Evolutionary conservation across 1,140 invertebrate species (phyloP), one percentile per base, ranked within the genome.

Genomic region (Fopius arisanus): DNA sequence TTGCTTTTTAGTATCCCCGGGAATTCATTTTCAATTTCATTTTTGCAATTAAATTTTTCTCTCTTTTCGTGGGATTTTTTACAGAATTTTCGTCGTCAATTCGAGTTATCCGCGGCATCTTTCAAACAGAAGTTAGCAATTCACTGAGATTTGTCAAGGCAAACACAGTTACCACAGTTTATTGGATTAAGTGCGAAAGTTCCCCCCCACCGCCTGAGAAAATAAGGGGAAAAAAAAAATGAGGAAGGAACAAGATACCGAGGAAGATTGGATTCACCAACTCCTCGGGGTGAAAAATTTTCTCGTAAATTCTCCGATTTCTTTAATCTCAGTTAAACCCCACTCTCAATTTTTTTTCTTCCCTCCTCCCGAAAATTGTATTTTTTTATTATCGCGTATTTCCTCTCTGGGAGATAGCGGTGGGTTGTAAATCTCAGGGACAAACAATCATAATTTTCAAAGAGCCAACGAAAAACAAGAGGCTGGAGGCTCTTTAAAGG

Each of bases 381-480:
- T 59, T 28, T 59, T 59, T 59, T 59, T 59, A 14, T 59, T 59
- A 26, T 59, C 54, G 10, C 54, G 6, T 51, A 7, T 23, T 59
- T 26, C 54, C 54, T 19, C 19, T 3, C 10, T 10, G 23, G 23
- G 21, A 21, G 66, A 41, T n/a, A 54, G 74, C 73, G 76, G 70
- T 74, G 73, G 76, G 83, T 80, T 82, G 84, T 87, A 86, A 87
- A 87, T 86, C 82, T 83, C 79, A 75, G 80, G 82, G 82, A 87
- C 86, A 86, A 87, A 87, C 83, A 87, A 86, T 86, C 85, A 86
- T 87, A 87, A 87, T 87, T 86, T 84, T 82, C 83, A 81, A 83
- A 82, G 82, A 86, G 81, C 81, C 79, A 85, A 86, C 84, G 84
- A 86, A 85, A 85, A 82, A 82, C 80, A 81, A 82, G 81, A 83